A percentile compares a stretch with the other conserved stretches of the same genome.
phyloP scores from a whole-genome alignment of 2,888 invertebrate species.

The Desoria tigrina region DNA sequence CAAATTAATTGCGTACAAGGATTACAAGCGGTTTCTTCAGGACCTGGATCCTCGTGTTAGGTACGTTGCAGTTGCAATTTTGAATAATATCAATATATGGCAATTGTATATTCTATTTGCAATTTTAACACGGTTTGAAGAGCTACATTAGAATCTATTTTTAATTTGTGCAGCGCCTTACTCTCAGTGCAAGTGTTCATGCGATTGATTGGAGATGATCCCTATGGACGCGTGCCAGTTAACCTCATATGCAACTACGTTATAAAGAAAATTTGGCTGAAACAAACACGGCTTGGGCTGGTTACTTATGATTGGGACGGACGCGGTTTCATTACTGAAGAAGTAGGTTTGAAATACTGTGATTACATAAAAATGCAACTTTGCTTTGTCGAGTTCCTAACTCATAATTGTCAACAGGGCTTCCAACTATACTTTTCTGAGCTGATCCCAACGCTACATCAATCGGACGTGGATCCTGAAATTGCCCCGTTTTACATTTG shows the following conservation, averaged over 20 bases:
- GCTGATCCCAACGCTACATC: constrained; percentile 86
- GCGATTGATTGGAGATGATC: constrained; percentile 79
- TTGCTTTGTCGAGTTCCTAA: neutral
- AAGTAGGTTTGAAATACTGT: constrained; percentile 60
- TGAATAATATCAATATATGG: too few species aligned
- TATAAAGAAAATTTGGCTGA: constrained; percentile 92
- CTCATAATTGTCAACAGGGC: constrained; percentile 65
- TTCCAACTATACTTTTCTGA: constrained; percentile 93
- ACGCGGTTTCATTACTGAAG: constrained; percentile 83
- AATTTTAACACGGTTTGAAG: too few species aligned
- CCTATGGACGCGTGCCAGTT: constrained; percentile 65
- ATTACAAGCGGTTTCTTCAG: constrained; percentile 74
- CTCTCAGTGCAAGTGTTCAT: constrained; percentile 85
- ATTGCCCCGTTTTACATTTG: constrained; percentile 96
- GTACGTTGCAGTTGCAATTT: constrained; percentile 19
- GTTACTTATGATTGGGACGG: constrained; percentile 91
- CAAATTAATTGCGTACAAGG: constrained; percentile 63
- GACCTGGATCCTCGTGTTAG: constrained; percentile 27
- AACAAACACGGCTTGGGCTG: constrained; percentile 89
- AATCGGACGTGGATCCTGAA: constrained; percentile 84
- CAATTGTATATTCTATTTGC: too few species aligned
- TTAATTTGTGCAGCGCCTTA: constrained; percentile 57
- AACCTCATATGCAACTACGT: constrained; percentile 91
- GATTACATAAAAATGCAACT: too few species aligned
- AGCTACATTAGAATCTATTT: too few species aligned